These are phyloP conservation scores for Malurus splendens DNA, from an alignment of 2,797 vertebrate species.

Conservation along the genomic window DNA sequence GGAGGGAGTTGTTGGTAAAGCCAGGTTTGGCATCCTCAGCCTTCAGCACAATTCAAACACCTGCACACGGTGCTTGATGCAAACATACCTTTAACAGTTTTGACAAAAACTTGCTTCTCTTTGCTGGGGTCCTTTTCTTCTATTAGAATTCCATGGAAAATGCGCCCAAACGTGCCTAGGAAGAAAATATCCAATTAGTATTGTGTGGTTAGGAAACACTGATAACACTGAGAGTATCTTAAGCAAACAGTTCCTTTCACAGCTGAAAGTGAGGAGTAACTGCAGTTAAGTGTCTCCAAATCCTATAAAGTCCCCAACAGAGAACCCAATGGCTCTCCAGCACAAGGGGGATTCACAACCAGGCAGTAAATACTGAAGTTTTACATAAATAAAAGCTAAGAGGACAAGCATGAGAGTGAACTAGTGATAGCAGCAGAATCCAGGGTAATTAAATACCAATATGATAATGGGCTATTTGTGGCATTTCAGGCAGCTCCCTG, in stretches of 20 bases:
- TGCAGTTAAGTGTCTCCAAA: not conserved
- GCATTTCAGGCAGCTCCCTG: not conserved
- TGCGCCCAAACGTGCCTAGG: slow-evolving; percentile 95
- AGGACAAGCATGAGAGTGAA: not conserved
- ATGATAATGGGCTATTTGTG: not conserved
- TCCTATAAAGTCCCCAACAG: not conserved
- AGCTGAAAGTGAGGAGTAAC: not conserved
- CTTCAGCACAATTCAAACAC: not conserved
- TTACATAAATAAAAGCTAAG: not conserved
- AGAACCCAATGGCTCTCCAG: not conserved
- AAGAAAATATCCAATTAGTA: not conserved
- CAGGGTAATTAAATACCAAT: not conserved
- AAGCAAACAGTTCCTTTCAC: not conserved
- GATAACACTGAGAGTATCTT: not conserved
- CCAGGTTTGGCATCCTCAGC: not conserved
- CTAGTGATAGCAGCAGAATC: not conserved
- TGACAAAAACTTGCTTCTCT: slow-evolving; percentile 94
- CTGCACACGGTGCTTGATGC: not conserved
- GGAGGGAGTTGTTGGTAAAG: not conserved
- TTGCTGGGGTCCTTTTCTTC: slow-evolving; percentile 96
- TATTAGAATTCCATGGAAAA: slow-evolving; percentile 92
- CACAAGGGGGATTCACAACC: not conserved
- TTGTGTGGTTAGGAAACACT: not conserved
- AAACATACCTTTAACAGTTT: slow-evolving; percentile 93
- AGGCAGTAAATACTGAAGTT: not conserved